Base-by-base conservation (phyloP, 2,797 vertebrate species). In the Orestias chungarensis region DNA sequence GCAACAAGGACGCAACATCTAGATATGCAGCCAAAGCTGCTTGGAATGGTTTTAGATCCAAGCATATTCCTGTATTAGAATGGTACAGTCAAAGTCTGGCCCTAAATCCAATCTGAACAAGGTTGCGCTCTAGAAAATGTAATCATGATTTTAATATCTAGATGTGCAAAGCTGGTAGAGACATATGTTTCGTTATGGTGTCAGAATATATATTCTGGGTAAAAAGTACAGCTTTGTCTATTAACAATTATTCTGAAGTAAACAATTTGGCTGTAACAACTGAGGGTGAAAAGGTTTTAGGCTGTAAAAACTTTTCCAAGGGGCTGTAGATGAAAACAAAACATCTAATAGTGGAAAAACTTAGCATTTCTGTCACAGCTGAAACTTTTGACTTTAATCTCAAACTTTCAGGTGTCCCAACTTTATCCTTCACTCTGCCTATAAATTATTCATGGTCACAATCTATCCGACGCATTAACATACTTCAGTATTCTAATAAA, bases 391-490 rank as follows among this genome's bases (percentile, higher is more conserved):
- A 17, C 20, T 57, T 33, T 33, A 57, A 35, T 4, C 29, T 57
- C 35, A 40, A 29, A 72, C 54, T 76, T 67, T 25, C 10, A 14
- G 59, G 50, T 20, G 27, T 64, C 47, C 57, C 42, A 29, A 3
- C 64, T 55, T 44, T 68, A 80, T 73, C 61, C 49, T 68, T 81
- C 67, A 75, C 69, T 74, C 75, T 55, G 14, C 1, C 7, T 55
- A 83, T 83, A 7, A 79, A 88, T 84, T 71, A 88, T 86, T 85
- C 70, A 86, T 66, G 3, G 66, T 44, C 35, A 68, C 25, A 75
- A 79, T 67, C 68, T 27, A 47, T 76, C 11, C 18, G 50, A 29
- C 66, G 71, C 73, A 80, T 85, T 84, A 71, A 79, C 76, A 87
- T 77, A 64, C 17, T 71, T 54, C 29, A 25, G 57, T 3, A 10